These are phyloP conservation scores for Pissodes strobi DNA, from an alignment of 1,140 invertebrate species.

Conservation along the genomic window DNA sequence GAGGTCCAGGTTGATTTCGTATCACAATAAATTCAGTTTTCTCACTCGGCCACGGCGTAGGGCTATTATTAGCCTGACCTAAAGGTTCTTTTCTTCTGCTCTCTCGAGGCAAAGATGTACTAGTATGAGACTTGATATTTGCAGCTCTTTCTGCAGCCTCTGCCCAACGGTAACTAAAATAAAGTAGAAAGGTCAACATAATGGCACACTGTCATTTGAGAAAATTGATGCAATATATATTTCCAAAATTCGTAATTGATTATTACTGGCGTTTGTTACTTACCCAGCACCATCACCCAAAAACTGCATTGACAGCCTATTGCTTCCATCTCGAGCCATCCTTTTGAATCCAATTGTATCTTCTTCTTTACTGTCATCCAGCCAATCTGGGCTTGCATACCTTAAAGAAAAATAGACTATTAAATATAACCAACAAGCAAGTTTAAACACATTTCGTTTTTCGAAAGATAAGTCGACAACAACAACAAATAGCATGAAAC, in stretches of 20 bases:
- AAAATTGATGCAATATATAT: not conserved
- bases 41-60: conserved; percentile 45
- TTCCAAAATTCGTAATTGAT: not conserved
- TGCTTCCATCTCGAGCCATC: conserved; percentile 63
- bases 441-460: too few relatives aligned
- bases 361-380: conserved; percentile 44
- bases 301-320: conserved; percentile 90
- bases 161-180: conserved; percentile 69
- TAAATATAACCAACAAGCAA: too few relatives aligned
- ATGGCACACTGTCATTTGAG: too few relatives aligned
- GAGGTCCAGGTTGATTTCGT: conserved; percentile 71
- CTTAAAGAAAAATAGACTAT: too few relatives aligned
- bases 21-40: conserved; percentile 65
- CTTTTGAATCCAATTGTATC: conserved; percentile 44
- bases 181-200: too few relatives aligned
- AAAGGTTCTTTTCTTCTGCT: conserved; percentile 78
- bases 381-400: conserved; percentile 43
- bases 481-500: too few relatives aligned
- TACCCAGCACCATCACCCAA: conserved; percentile 68
- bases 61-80: conserved; percentile 66
- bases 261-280: conserved; percentile 35
- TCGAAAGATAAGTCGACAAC: too few relatives aligned
- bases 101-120: conserved; percentile 76
- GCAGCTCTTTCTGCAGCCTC: conserved; percentile 78
- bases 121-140: conserved; percentile 57